These are phyloP conservation scores for Chrysotoxum bicinctum DNA, from an alignment of 2,888 invertebrate species.

Conservation along the genomic window DNA sequence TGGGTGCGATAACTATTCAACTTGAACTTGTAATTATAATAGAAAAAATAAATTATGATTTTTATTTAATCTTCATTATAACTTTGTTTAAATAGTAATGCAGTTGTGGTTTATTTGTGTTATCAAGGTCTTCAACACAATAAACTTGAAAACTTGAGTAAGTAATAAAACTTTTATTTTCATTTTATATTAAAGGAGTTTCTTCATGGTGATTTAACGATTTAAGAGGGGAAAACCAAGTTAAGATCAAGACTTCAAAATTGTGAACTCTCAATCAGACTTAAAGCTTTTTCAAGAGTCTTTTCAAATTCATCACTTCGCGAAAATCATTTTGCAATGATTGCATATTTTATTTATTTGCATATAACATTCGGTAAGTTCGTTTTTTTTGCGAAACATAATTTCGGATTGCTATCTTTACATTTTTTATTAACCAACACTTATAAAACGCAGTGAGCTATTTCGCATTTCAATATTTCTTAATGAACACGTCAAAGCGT, in stretches of 20 bases:
- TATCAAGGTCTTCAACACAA: constrained; percentile 1
- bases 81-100: background rate
- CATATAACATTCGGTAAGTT: too few relatives aligned
- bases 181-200: background rate
- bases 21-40: constrained; percentile 66
- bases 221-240: background rate
- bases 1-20: constrained; percentile 54
- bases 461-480: too few relatives aligned
- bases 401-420: too few relatives aligned
- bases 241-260: background rate
- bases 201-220: background rate
- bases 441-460: too few relatives aligned
- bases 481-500: too few relatives aligned
- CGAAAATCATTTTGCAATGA: too few relatives aligned
- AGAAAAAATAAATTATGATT: constrained; percentile 53
- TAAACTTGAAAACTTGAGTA: background rate
- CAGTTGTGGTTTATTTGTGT: constrained; percentile 5
- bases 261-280: background rate
- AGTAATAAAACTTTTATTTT: background rate
- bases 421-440: too few relatives aligned
- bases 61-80: constrained; percentile 25
- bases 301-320: too few relatives aligned
- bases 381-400: too few relatives aligned
- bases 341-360: too few relatives aligned
- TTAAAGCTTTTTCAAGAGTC: too few relatives aligned